Evolutionary conservation across 2,888 invertebrate species (phyloP), one percentile per base, ranked within the genome.

Genomic region (Patella ulyssiponensis): DNA sequence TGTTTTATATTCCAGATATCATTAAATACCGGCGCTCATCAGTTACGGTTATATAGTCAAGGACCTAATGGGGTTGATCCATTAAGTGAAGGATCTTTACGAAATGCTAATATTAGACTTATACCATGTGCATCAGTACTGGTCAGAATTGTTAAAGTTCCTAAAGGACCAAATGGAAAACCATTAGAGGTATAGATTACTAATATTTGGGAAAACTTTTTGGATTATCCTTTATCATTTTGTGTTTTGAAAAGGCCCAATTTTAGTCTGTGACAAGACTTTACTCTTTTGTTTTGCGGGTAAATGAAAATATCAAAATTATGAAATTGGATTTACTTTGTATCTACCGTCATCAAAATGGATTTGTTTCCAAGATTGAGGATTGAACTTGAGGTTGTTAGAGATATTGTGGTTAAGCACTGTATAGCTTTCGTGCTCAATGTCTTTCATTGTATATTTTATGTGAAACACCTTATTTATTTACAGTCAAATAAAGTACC

Each of bases 11-110:
- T 79, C 1, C 81, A 91, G 90, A 81, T 91, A 7, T 89, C 91
- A 1, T 83, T 91, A 69, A 91, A 91, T 84, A 90, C 88, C 78
- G 91, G 91, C 33, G 88, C 86, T 69, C 91, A 91, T 78, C 91
- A 91, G 85, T 79, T 90, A 69, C 80, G 91, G 9, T 77, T 91
- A 76, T 91, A 88, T 77, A 79, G 81, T 69, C 81, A 85, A 75
- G 90, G 89, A 33, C 91, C 91, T n/a, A 87, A 90, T 81, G 88
- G 88, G 17, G 85, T 86, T 7, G 89, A 90, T 71, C 89, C 90
- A 14, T 81, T 91, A 74, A 84, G 87, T 12, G 89, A 89, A 74
- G 73, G 79, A 23, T 86, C 86, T 77, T 77, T 91, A 71, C 81
- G 85, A 23, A 86, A 88, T 27, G 75, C 82, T 69, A 86, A 86